These are phyloP conservation scores for Amphiprion percula DNA, from an alignment of 2,113 vertebrate species.

Conservation along the genomic window DNA sequence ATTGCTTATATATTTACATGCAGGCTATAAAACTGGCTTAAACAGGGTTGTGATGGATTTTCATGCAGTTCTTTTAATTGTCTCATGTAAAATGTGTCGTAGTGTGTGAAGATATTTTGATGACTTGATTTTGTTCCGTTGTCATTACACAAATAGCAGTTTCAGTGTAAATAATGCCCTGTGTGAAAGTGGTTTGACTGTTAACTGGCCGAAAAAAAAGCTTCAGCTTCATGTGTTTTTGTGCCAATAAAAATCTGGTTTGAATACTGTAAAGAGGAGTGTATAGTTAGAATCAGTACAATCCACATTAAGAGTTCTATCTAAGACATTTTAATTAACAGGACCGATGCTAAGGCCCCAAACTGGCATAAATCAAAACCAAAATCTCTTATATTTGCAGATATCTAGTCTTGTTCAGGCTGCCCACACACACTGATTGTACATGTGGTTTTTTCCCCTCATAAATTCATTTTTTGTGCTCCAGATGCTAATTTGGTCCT, in stretches of 20 bases:
- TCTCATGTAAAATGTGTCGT: not conserved
- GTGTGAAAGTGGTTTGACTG: slow-evolving; percentile 30
- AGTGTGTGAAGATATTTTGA: slow-evolving; percentile 13
- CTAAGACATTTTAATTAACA: too few relatives aligned
- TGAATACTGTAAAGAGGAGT: slow-evolving; percentile 9
- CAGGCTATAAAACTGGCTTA: slow-evolving; percentile 49
- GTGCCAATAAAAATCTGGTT: slow-evolving; percentile 31
- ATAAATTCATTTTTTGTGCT: not conserved
- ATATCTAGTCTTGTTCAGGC: not conserved
- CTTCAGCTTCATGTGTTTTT: slow-evolving; percentile 34
- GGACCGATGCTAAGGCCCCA: not conserved
- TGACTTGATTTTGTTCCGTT: not conserved
- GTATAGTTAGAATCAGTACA: not conserved
- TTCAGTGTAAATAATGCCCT: slow-evolving; percentile 66
- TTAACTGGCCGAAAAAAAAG: slow-evolving; percentile 4
- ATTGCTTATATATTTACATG: slow-evolving; percentile 24
- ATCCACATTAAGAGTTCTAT: not conserved
- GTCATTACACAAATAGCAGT: slow-evolving; percentile 12
- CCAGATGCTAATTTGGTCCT: not conserved
- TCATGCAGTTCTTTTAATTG: slow-evolving; percentile 26
- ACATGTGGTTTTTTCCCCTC: too few relatives aligned
- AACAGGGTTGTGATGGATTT: slow-evolving; percentile 51
- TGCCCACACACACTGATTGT: too few relatives aligned
- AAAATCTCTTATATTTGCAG: not conserved
- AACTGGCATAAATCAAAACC: not conserved